These are phyloP conservation scores for Myotis vivesi DNA, from an alignment of 2,797 vertebrate genomes.

Conservation along the genomic window DNA sequence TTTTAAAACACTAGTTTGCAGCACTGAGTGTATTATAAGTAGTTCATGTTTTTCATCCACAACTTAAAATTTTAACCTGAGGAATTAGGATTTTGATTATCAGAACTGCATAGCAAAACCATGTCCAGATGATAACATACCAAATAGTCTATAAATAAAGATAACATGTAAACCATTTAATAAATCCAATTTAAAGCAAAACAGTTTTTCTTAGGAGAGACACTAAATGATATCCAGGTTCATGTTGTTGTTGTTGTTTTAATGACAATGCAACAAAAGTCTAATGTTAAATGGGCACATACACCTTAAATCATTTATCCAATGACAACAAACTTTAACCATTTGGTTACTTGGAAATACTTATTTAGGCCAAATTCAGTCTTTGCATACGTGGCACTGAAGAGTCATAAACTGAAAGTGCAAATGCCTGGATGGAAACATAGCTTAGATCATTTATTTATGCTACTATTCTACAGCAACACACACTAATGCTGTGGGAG, in stretches of 20 bases:
- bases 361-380: conserved; percentile 6
- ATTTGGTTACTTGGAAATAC: conserved; percentile 29
- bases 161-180: conserved; percentile 52
- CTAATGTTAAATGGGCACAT: background rate
- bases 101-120: conserved; percentile 63
- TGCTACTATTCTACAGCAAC: conserved; percentile 13
- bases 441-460: background rate
- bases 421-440: conserved; percentile 44
- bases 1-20: conserved; percentile 57
- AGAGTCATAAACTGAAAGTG: conserved; percentile 22
- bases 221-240: conserved; percentile 18
- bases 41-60: conserved; percentile 37
- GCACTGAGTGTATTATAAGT: conserved; percentile 13
- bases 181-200: conserved; percentile 48
- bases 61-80: conserved; percentile 68
- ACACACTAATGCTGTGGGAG: background rate
- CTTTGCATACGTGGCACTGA: background rate
- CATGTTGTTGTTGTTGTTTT: background rate
- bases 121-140: conserved; percentile 45
- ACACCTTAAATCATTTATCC: background rate
- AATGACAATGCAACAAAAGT: conserved; percentile 6
- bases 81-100: conserved; percentile 56
- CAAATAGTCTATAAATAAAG: conserved; percentile 32
- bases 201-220: background rate
- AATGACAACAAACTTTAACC: conserved; percentile 26